phyloP scores from a whole-genome alignment of 1,140 invertebrate genomes.

The Tetramorium alpestre region DNA sequence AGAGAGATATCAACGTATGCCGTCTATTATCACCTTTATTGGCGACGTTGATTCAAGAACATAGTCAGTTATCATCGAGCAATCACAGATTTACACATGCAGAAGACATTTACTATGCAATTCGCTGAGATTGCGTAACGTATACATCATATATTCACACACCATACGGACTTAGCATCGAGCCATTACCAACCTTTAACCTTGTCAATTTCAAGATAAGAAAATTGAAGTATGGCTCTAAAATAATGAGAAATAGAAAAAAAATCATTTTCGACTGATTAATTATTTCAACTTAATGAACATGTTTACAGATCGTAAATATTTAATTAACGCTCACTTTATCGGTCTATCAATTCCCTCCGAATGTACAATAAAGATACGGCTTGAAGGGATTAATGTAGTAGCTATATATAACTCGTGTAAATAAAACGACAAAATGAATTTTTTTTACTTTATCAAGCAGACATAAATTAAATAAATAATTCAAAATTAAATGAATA shows the following conservation, averaged over 20 bases:
- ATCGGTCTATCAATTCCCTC: neutral
- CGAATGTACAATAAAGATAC: neutral
- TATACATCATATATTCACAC: neutral
- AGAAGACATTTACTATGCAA: constrained; percentile 43
- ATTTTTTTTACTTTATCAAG: neutral
- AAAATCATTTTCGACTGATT: neutral
- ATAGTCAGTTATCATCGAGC: constrained; percentile 9
- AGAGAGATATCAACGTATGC: neutral
- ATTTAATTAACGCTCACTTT: neutral
- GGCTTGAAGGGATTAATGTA: neutral
- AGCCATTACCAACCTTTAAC: neutral
- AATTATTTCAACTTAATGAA: neutral
- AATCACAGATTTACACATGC: constrained; percentile 23
- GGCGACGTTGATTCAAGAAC: constrained; percentile 14
- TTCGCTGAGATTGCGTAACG: constrained; percentile 36
- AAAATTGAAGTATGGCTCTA: neutral
- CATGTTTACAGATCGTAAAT: neutral
- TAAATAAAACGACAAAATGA: neutral
- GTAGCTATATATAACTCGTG: neutral
- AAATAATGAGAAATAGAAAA: neutral
- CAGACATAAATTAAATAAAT: neutral
- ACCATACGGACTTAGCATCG: neutral
- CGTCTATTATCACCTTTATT: neutral
- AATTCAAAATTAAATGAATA: neutral
- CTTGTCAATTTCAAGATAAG: constrained; percentile 12